Conservation (phyloP, 2,113 vertebrate genomes). For the Etheostoma cragini region DNA sequence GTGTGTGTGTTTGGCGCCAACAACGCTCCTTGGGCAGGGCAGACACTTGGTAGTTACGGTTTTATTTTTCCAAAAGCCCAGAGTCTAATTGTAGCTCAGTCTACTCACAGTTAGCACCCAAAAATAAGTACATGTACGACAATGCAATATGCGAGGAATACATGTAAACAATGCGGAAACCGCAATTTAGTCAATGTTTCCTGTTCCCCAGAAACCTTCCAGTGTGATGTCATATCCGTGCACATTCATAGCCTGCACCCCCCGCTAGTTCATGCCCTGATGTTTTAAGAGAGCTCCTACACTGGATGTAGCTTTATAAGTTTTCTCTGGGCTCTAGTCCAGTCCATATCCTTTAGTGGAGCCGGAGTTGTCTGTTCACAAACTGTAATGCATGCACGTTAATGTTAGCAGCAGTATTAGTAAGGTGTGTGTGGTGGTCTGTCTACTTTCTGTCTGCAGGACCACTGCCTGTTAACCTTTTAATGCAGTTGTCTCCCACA, state of each 20-base stretch:
- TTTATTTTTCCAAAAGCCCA: background rate
- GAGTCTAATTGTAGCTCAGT: background rate
- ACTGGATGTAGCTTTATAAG: too few species aligned
- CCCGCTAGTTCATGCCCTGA: too few species aligned
- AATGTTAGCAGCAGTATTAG: too few species aligned
- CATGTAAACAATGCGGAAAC: background rate
- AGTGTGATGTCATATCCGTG: conserved; percentile 49
- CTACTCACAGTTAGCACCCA: background rate
- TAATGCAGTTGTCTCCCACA: background rate
- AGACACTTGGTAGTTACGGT: fast-evolving
- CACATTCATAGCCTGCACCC: background rate
- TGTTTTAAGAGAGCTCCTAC: too few species aligned
- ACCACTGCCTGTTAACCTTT: background rate
- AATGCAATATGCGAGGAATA: background rate
- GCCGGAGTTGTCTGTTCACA: background rate
- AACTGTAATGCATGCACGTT: background rate
- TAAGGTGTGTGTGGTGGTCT: background rate
- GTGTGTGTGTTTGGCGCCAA: conserved; percentile 81
- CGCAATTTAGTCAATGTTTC: background rate
- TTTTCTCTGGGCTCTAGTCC: too few species aligned
- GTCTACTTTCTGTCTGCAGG: background rate
- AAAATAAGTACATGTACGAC: fast-evolving
- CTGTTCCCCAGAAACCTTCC: background rate
- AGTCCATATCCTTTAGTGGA: too few species aligned
- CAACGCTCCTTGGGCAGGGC: conserved; percentile 43